phyloP scores from a whole-genome alignment of 2,797 vertebrate species.

The Chrysocyon brachyurus region DNA sequence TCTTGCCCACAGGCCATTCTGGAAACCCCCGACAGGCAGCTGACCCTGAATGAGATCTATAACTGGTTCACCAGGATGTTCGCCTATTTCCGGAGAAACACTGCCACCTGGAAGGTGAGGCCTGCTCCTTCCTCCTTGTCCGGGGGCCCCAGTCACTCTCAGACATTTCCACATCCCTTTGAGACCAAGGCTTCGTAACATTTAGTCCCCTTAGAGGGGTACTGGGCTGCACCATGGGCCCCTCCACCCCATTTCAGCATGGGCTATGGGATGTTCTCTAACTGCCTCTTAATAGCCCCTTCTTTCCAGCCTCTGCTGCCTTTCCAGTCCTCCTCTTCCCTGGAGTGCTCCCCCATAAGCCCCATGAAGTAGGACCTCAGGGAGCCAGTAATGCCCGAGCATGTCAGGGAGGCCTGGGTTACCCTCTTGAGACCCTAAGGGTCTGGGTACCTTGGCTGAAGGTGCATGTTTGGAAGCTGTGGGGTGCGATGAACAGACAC shows the following conservation, averaged over 20 bases:
- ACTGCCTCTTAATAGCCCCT: neutral
- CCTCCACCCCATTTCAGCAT: neutral
- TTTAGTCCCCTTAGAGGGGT: neutral
- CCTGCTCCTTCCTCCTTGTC: neutral
- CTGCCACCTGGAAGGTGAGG: slow-evolving; percentile 99
- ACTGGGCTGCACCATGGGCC: neutral
- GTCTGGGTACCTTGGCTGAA: neutral
- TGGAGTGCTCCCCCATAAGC: neutral
- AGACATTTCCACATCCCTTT: neutral
- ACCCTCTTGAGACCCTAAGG: neutral
- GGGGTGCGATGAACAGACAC: neutral
- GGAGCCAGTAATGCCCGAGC: neutral
- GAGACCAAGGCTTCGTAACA: neutral
- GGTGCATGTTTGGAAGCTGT: neutral
- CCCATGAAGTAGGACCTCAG: neutral
- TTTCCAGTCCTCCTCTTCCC: neutral
- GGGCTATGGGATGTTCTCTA: neutral
- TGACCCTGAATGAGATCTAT: slow-evolving; percentile 99
- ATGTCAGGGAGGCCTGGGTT: neutral
- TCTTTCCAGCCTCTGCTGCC: neutral
- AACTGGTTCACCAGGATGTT: slow-evolving; percentile 99
- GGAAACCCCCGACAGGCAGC: slow-evolving; percentile 98
- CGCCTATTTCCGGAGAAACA: slow-evolving; percentile 99
- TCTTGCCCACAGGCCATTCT: slow-evolving; percentile 94
- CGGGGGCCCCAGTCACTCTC: neutral